phyloP scores from a whole-genome alignment of 2,888 invertebrate genomes.

The Erebia ligea region DNA sequence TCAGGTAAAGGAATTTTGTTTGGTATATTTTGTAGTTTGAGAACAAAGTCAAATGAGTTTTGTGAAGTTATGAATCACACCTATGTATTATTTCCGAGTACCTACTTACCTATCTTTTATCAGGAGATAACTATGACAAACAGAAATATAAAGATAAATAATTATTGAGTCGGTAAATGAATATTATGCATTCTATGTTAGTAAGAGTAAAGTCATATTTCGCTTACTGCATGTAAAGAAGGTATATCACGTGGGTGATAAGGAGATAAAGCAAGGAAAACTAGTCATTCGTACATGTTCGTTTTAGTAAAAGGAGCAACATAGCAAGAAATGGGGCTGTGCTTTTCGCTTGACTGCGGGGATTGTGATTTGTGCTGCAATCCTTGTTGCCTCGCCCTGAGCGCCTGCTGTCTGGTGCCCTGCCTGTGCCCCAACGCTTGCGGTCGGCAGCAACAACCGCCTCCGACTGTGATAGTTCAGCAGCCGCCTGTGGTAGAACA shows the following conservation, averaged over 20 bases:
- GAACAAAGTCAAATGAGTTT: background rate
- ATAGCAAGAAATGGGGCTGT: slow-evolving; percentile 68
- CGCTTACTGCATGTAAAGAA: slow-evolving; percentile 6
- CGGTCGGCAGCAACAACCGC: slow-evolving; percentile 66
- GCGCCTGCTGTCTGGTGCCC: slow-evolving; percentile 73
- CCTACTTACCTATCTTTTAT: slow-evolving; percentile 33
- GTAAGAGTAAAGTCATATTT: slow-evolving; percentile 32
- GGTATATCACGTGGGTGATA: slow-evolving; percentile 33
- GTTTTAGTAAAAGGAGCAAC: slow-evolving; percentile 59
- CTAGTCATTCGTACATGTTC: slow-evolving; percentile 45
- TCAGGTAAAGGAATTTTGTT: background rate
- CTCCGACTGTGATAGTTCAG: slow-evolving; percentile 63
- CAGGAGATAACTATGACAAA: slow-evolving; percentile 37
- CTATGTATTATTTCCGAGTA: slow-evolving; percentile 29
- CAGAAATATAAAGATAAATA: slow-evolving; percentile 36
- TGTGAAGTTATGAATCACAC: slow-evolving; percentile 23
- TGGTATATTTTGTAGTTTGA: slow-evolving; percentile 6
- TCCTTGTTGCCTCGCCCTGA: slow-evolving; percentile 72
- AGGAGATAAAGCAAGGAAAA: slow-evolving; percentile 32
- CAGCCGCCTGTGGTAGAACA: slow-evolving; percentile 69
- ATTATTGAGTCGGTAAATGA: slow-evolving; percentile 1
- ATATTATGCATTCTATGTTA: slow-evolving; percentile 23
- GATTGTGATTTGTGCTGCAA: slow-evolving; percentile 72
- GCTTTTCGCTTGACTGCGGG: slow-evolving; percentile 72
- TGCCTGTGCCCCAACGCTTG: slow-evolving; percentile 77